A percentile compares a stretch with the other conserved stretches of the same genome.
phyloP scores from a whole-genome alignment of 2,888 invertebrate genomes.

The Eupeodes latifasciatus region DNA sequence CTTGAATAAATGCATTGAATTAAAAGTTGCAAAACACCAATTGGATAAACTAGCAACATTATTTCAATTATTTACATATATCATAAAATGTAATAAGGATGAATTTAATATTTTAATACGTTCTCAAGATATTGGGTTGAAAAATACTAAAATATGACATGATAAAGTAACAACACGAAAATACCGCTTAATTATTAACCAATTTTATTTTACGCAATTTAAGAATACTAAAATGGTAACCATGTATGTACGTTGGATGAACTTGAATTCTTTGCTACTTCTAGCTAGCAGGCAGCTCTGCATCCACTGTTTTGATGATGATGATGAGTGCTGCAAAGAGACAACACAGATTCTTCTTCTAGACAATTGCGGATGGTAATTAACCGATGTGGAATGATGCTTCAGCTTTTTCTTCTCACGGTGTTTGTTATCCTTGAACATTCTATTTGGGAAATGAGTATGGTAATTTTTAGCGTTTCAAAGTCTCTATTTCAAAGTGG shows the following conservation, averaged over 20 bases:
- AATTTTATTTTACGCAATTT: too few species aligned
- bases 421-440: conserved; percentile 72
- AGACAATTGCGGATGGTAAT: conserved; percentile 76
- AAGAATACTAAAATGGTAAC: background rate
- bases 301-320: background rate
- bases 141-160: too few species aligned
- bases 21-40: too few species aligned
- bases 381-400: conserved; percentile 73
- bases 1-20: too few species aligned
- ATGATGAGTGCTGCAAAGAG: conserved; percentile 40
- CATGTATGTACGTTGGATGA: conserved; percentile 23
- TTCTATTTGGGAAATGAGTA: conserved; percentile 74
- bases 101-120: too few species aligned
- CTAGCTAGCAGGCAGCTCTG: conserved; percentile 16
- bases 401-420: conserved; percentile 64
- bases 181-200: too few species aligned
- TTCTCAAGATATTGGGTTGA: too few species aligned
- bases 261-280: conserved; percentile 28
- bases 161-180: too few species aligned
- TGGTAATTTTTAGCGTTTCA: conserved; percentile 67
- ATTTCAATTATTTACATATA: too few species aligned
- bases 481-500: conserved; percentile 63
- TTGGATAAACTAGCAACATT: too few species aligned
- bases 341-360: conserved; percentile 67
- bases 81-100: too few species aligned